Percentiles rank a stretch among this genome's conserved stretches.
These are phyloP conservation scores for Pampusana beccarii DNA, from an alignment of 2,113 vertebrate genomes.

Conservation along the genomic window DNA sequence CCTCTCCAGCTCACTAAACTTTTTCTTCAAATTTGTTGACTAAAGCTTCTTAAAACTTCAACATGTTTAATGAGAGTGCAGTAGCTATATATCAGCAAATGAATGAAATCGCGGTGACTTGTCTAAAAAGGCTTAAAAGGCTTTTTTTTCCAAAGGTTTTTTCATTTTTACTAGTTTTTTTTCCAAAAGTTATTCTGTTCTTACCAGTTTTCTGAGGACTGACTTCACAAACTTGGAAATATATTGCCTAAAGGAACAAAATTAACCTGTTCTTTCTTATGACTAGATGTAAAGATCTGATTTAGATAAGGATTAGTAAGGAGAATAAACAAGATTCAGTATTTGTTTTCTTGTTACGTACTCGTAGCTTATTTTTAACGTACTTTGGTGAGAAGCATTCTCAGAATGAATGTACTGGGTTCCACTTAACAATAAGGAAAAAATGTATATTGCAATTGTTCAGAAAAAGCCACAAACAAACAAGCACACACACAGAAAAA, in stretches of 20 bases:
- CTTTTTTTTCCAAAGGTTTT: fast-evolving
- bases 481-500: neutral
- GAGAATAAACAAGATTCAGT: neutral
- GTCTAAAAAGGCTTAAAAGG: neutral
- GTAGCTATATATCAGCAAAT: neutral
- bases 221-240: neutral
- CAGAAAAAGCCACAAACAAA: neutral
- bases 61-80: neutral
- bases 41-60: neutral
- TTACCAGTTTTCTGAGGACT: neutral
- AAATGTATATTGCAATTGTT: fast-evolving
- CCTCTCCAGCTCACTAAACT: neutral
- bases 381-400: neutral
- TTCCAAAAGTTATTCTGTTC: neutral
- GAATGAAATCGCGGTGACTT: neutral
- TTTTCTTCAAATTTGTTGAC: neutral
- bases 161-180: neutral
- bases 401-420: neutral
- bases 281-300: neutral
- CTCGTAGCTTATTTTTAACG: fast-evolving
- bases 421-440: neutral
- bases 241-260: neutral
- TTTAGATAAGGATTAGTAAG: neutral
- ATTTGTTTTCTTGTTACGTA: neutral
- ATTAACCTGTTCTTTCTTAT: neutral